Conservation (phyloP, 2,888 invertebrate species). For the Agrotis segetum region DNA sequence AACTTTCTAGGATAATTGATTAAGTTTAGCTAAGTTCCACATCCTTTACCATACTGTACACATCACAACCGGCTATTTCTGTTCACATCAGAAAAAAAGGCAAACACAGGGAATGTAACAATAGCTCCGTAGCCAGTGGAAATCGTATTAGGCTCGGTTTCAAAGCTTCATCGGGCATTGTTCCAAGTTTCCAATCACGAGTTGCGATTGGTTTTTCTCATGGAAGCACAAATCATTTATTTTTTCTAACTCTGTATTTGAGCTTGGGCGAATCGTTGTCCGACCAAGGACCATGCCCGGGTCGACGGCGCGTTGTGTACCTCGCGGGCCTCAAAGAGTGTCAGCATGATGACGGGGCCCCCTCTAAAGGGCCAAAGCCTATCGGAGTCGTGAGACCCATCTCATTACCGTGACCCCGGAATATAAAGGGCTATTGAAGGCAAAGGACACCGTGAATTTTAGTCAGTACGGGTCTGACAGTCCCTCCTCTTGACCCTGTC, state of each 20-base stretch:
- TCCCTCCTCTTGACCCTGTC: no score
- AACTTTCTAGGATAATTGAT: neutral
- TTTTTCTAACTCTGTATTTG: slow-evolving; percentile 4
- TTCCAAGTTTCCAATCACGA: slow-evolving; percentile 40
- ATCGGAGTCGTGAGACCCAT: no score
- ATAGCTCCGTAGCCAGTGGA: neutral
- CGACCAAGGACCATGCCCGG: no score
- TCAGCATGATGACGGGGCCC: no score
- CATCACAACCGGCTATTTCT: neutral
- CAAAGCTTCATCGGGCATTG: slow-evolving; percentile 14
- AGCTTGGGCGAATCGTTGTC: no score
- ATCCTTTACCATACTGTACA: neutral
- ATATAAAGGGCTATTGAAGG: no score
- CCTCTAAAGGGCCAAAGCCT: no score
- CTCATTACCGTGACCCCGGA: no score
- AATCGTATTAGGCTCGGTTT: slow-evolving; percentile 30
- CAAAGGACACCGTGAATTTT: no score
- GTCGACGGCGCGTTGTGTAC: no score
- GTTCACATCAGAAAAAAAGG: slow-evolving; percentile 1
- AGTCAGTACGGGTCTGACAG: no score
- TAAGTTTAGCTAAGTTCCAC: neutral
- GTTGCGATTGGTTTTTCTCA: slow-evolving; percentile 36
- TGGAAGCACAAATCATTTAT: slow-evolving; percentile 23
- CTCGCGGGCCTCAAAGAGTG: no score
- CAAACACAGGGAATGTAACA: neutral